These are phyloP conservation scores for Gopherus flavomarginatus DNA, from an alignment of 2,113 vertebrate genomes.

Conservation along the genomic window DNA sequence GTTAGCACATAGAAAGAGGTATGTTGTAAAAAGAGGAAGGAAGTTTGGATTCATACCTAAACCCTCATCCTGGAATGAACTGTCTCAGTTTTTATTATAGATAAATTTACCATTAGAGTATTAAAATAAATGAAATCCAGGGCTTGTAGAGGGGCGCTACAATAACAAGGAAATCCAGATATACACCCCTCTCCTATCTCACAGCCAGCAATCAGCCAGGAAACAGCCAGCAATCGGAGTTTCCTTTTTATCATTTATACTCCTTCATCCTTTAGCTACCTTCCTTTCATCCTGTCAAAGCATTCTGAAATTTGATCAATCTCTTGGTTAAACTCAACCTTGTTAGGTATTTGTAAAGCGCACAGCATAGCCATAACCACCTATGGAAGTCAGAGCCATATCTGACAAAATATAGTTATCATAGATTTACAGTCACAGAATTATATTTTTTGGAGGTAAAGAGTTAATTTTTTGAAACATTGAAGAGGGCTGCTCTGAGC, in stretches of 20 bases:
- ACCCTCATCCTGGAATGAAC: background rate
- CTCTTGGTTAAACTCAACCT: background rate
- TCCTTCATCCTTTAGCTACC: background rate
- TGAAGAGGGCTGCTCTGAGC: background rate
- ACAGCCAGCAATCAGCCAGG: fast-evolving
- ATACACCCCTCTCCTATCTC: background rate
- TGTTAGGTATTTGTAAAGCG: background rate
- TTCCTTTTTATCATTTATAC: background rate
- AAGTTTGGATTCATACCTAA: constrained; percentile 20
- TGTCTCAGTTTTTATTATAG: background rate
- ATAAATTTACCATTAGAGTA: constrained; percentile 9
- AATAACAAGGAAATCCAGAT: background rate
- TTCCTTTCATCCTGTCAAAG: background rate
- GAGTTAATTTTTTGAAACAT: background rate
- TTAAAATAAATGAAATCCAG: background rate
- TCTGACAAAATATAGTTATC: background rate
- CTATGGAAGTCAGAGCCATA: background rate
- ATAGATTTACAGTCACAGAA: background rate
- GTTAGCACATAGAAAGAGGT: background rate
- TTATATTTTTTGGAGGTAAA: background rate
- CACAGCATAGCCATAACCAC: background rate
- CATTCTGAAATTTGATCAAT: fast-evolving
- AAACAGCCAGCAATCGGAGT: background rate
- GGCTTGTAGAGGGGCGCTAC: background rate
- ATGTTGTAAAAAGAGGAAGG: background rate